Evolutionary conservation across 1,140 invertebrate species (phyloP).

Genomic region (Leptonema lineaticorne): DNA sequence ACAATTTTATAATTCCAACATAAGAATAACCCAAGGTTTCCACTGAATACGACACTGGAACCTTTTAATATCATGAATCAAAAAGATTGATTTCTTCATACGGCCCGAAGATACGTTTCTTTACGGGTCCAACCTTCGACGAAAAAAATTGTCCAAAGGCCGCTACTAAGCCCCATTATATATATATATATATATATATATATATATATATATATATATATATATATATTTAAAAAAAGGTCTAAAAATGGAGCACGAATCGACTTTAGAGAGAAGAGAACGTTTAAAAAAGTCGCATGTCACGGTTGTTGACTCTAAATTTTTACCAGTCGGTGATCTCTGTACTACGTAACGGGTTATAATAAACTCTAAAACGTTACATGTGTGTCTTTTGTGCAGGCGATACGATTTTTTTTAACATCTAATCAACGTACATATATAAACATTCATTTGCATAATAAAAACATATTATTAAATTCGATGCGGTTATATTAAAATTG

Average conservation of each 20-base stretch:
- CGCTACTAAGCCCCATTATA: background rate
- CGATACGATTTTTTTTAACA: too few relatives aligned
- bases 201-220: background rate
- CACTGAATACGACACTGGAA: too few relatives aligned
- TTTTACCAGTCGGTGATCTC: background rate
- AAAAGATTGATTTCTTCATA: too few relatives aligned
- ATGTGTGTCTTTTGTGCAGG: background rate
- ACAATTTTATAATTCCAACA: too few relatives aligned
- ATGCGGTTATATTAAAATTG: too few relatives aligned
- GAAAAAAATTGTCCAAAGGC: background rate
- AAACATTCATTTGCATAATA: constrained; percentile 4
- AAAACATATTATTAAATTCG: background rate
- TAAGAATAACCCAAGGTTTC: too few relatives aligned
- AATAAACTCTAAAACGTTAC: background rate
- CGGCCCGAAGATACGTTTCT: background rate
- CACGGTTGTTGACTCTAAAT: background rate
- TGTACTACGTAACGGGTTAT: background rate
- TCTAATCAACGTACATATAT: background rate
- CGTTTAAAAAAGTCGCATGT: background rate
- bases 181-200: background rate
- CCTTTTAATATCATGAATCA: too few relatives aligned
- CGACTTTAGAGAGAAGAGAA: background rate
- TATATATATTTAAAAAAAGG: background rate
- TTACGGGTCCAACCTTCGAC: background rate
- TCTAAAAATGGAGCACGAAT: constrained; percentile 4